These are phyloP conservation scores for Chamaea fasciata DNA, from an alignment of 2,113 vertebrate genomes.

Conservation along the genomic window DNA sequence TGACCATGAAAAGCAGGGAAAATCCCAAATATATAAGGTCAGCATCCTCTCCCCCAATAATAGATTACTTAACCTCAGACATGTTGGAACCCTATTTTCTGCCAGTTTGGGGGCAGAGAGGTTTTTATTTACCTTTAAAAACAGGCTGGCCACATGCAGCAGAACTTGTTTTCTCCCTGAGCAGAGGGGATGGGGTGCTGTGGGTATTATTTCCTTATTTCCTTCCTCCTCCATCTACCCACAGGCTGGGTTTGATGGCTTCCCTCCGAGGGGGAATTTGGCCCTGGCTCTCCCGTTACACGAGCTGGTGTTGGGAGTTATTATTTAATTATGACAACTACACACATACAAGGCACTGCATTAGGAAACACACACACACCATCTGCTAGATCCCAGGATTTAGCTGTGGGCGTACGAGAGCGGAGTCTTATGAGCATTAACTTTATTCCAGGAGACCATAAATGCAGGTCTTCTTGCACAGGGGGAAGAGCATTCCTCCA, in stretches of 20 bases:
- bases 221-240: not conserved
- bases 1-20: slow-evolving; percentile 31
- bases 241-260: not conserved
- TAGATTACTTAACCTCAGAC: not conserved
- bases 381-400: slow-evolving; percentile 68
- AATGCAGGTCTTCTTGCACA: slow-evolving; percentile 13
- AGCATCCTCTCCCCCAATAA: not conserved
- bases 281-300: slow-evolving; percentile 11
- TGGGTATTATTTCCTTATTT: not conserved
- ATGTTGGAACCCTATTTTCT: not conserved
- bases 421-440: slow-evolving; percentile 51
- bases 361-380: slow-evolving; percentile 64
- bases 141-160: not conserved
- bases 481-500: not conserved
- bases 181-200: not conserved
- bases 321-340: slow-evolving; percentile 72
- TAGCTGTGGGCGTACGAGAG: slow-evolving; percentile 53
- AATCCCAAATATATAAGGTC: not conserved
- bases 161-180: not conserved
- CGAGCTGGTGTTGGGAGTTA: slow-evolving; percentile 35
- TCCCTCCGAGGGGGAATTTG: not conserved
- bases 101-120: not conserved
- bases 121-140: not conserved
- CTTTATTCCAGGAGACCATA: slow-evolving; percentile 38
- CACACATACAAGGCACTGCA: slow-evolving; percentile 56